Base-by-base conservation (phyloP, 2,888 invertebrate species). In the Cordilura impudica region DNA sequence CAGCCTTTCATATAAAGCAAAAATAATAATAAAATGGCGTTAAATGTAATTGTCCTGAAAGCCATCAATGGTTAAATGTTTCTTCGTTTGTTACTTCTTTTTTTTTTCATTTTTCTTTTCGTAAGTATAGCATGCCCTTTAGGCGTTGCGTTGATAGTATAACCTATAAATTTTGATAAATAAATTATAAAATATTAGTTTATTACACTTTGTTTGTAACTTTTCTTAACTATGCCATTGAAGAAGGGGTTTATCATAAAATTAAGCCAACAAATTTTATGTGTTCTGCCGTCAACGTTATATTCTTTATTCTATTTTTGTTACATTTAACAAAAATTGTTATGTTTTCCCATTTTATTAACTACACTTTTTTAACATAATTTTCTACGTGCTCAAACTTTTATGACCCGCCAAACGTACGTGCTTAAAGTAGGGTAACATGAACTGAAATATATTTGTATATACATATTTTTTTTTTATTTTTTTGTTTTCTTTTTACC, bases 311-410 rank as follows among this genome's bases (percentile, higher is more conserved):
- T 0, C 18, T 29, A 21, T 35, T 21, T 14, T 4, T 8, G n/a
- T n/a, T n/a, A n/a, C n/a, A n/a, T n/a, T n/a, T n/a, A n/a, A n/a
- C n/a, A n/a, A n/a, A 14, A 60, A 5, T 45, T 70, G 49, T 65
- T 31, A 8, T 43, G 6, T 56, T 67, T 74, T 61, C 19, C 19
- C 43, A 72, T 67, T 67, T 79, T 75, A 75, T 75, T 78, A 74
- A 70, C 69, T 74, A 56, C 23, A 19, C 8, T 69, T 69, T 69
- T 61, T 45, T 39, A 72, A 75, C 43, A 79, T 79, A 79, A 79
- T 79, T 79, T 75, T 79, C 67, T 79, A 79, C 79, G 79, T 79
- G 79, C 79, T 69, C 67, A 67, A 79, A 79, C 75, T 79, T 75
- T 79, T 79, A 75, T 75, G 63, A 79, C 75, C 75, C 71, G 53